Evolutionary conservation across 2,888 invertebrate species (phyloP).

Genomic region (Tenthredo mesomela): DNA sequence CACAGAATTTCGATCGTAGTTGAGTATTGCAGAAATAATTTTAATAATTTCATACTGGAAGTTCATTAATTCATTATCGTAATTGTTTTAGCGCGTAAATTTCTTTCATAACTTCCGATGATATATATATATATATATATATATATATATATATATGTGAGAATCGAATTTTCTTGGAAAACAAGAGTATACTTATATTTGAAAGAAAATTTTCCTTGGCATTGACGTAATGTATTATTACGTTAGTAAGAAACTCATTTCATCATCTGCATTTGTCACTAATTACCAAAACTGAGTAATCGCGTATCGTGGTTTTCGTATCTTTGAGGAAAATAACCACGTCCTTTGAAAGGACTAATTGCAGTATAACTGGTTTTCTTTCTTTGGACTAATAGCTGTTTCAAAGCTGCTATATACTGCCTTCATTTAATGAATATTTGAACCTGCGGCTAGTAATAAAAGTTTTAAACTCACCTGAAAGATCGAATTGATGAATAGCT

Average conservation of each 20-base stretch:
- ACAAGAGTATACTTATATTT: neutral
- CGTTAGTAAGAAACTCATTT: neutral
- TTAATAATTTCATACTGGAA: neutral
- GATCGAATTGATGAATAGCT: conserved; percentile 66
- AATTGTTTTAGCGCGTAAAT: neutral
- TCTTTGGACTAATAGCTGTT: neutral
- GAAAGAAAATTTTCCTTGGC: neutral
- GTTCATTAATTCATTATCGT: neutral
- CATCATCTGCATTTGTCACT: neutral
- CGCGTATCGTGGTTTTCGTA: neutral
- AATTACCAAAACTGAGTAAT: neutral
- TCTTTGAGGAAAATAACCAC: neutral
- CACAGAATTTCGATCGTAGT: neutral
- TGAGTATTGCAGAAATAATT: neutral
- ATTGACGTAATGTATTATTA: neutral
- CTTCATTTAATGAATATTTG: neutral
- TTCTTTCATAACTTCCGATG: neutral
- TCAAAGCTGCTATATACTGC: neutral
- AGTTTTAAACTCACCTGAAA: conserved; percentile 69
- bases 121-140: neutral
- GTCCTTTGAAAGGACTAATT: neutral
- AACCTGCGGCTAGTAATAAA: neutral
- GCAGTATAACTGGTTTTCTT: neutral
- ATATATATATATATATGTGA: neutral
- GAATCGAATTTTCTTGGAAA: no score